Evolutionary conservation across 2,888 invertebrate species (phyloP), one percentile per base, ranked within the genome.

Genomic region (Aphodius granarius): DNA sequence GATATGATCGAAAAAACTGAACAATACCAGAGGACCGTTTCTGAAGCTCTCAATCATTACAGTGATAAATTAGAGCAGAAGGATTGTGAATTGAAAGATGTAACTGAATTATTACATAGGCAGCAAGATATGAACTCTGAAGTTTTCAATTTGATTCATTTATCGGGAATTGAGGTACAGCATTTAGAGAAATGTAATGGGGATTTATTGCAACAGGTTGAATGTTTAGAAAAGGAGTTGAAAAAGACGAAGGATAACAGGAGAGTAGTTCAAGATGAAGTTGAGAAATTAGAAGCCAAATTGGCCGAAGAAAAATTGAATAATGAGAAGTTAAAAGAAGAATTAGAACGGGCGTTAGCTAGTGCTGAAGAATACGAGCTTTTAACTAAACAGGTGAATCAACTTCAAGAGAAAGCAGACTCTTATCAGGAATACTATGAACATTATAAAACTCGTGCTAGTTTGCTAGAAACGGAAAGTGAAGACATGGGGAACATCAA

Each of bases 1-100:
- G 79, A 83, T n/a, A 78, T 87, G 0, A 73, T 83, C 0, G 71
- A 78, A n/a, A 85, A 85, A 80, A 81, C 82, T 0, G 81, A 82
- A 62, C 71, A 76, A 18, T 81, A 80, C 20, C 78, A 78, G 18
- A 43, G 64, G 15, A 75, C 72, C 63, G 77, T 78, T 1, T 21
- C 78, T 15, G 75, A 72, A 20, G 73, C 78, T 19, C 71, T 74
- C 63, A 75, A 70, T 23, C 19, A 71, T 9, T 74, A 75, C 66
- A 77, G 78, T 65, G 74, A 75, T 63, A 78, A 77, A 43, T 63
- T 81, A 15, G 64, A 77, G 19, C 74, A 72, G 22, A 79, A 79
- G 70, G 64, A 76, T 19, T 22, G 65, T 43, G 75, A 78, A 62
- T 66, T 77, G 2, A 74, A 76, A 13, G 73, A 76, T 21, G 79